phyloP scores from a whole-genome alignment of 2,797 vertebrate species.

The Arnoldichthys spilopterus region DNA sequence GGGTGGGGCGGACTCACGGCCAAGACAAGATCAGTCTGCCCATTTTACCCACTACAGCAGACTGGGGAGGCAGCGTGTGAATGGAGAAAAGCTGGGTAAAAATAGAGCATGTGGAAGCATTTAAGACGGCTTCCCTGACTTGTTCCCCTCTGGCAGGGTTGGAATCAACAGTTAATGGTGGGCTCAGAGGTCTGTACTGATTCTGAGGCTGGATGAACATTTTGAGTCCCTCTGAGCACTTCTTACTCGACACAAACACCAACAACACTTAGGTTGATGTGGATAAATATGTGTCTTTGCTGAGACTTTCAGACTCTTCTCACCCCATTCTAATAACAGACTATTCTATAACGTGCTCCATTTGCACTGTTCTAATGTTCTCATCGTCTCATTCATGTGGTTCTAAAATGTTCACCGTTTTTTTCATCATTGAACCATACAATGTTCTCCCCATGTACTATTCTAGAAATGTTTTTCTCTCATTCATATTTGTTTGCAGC shows the following conservation, averaged over 20 bases:
- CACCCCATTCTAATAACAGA: background rate
- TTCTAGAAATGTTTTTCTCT: background rate
- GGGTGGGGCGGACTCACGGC: slow-evolving; percentile 7
- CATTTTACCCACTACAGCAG: background rate
- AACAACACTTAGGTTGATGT: background rate
- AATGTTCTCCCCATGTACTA: background rate
- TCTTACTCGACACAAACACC: background rate
- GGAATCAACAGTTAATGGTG: slow-evolving; percentile 52
- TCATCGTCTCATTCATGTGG: background rate
- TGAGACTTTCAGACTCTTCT: background rate
- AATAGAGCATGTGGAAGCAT: slow-evolving; percentile 78
- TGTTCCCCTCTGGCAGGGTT: slow-evolving; percentile 67
- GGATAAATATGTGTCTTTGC: no score
- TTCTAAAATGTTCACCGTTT: background rate
- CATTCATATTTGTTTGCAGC: no score
- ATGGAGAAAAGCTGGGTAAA: slow-evolving; percentile 57
- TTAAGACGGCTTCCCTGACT: slow-evolving; percentile 69
- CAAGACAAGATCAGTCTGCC: background rate
- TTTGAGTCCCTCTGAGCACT: background rate
- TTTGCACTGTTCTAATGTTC: background rate
- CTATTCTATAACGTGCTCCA: background rate
- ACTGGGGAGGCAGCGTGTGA: slow-evolving; percentile 22
- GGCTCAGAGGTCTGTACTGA: slow-evolving; percentile 53
- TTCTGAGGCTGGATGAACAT: slow-evolving; percentile 37
- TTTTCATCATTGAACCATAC: background rate